A percentile compares a stretch with the other conserved stretches of the same genome.
Conservation (phyloP, 2,797 vertebrate species). For the Platalea minor region DNA sequence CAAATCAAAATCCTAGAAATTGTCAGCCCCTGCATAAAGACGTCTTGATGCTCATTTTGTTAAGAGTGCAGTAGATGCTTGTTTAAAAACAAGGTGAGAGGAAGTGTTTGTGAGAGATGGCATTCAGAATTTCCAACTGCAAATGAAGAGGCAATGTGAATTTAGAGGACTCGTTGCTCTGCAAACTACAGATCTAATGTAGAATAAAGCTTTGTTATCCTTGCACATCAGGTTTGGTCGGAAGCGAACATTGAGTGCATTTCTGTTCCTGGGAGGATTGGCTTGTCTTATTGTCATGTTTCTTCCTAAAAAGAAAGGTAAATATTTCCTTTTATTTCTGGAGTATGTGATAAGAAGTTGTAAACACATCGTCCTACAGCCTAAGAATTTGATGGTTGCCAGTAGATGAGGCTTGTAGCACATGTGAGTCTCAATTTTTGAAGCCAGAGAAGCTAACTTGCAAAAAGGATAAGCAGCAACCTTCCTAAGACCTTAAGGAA, state of each 20-base stretch:
- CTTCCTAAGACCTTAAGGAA: neutral
- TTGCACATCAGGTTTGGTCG: slow-evolving; percentile 74
- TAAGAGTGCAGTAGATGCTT: neutral
- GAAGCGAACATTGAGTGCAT: slow-evolving; percentile 72
- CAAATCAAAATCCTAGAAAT: neutral
- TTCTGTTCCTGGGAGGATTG: slow-evolving; percentile 76
- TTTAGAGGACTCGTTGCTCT: neutral
- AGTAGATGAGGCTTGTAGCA: neutral
- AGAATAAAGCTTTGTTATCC: slow-evolving; percentile 18
- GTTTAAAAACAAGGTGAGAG: neutral
- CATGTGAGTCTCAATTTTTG: neutral
- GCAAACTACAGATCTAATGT: neutral
- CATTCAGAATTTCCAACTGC: neutral
- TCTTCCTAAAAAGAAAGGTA: slow-evolving; percentile 80
- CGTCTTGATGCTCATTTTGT: neutral
- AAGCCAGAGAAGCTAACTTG: neutral
- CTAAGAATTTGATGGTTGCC: neutral
- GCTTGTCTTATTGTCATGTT: slow-evolving; percentile 79
- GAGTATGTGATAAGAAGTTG: neutral
- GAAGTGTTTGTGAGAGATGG: neutral
- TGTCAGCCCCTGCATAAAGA: neutral
- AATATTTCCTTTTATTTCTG: neutral
- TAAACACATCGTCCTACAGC: neutral
- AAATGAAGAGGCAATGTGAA: neutral
- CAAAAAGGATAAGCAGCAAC: neutral